Evolutionary conservation across 2,113 vertebrate species (phyloP).

Genomic region (Bos taurus): ARS-UCD2.0 NC_037344.1:60134001-60134500

Average conservation of each 20-base stretch:
- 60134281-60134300: fast-evolving
- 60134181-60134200: not conserved
- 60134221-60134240: not conserved
- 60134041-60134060: not conserved
- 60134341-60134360: fast-evolving
- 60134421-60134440: fast-evolving
- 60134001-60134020: not conserved
- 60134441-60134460: fast-evolving
- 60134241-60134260: fast-evolving
- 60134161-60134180: not conserved
- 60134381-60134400: fast-evolving
- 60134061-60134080: not conserved
- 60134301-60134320: not conserved
- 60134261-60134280: fast-evolving
- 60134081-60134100: fast-evolving
- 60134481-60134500: not conserved
- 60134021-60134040: too few relatives aligned
- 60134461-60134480: not conserved
- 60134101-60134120: not conserved
- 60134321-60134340: fast-evolving
- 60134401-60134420: not conserved
- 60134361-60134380: not conserved
- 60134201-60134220: not conserved
- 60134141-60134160: not conserved
- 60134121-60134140: not conserved